Percentiles rank a stretch among this genome's conserved stretches.
phyloP scores from a whole-genome alignment of 2,113 vertebrate genomes.

The Sardina pilchardus region DNA sequence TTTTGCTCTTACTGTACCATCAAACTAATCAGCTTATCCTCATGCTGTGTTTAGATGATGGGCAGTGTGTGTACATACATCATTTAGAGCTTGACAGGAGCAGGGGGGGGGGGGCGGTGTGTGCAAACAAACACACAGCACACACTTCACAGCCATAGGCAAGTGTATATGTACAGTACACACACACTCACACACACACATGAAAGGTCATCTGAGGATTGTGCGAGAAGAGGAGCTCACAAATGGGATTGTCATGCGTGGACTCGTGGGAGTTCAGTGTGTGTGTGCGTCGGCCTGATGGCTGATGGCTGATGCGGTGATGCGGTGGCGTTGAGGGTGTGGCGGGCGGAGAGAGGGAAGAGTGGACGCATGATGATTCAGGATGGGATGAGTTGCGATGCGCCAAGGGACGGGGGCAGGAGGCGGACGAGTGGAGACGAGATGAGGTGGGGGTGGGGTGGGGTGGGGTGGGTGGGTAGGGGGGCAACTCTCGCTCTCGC shows the following conservation, averaged over 20 bases:
- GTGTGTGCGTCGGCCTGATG: neutral
- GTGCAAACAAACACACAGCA: neutral
- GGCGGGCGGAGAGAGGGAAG: neutral
- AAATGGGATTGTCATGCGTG: conserved; percentile 11
- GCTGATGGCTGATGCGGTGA: no score
- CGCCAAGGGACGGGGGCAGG: neutral
- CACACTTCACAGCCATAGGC: neutral
- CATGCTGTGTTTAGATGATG: neutral
- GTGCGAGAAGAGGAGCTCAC: neutral
- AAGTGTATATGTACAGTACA: neutral
- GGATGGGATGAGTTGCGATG: neutral
- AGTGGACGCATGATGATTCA: neutral
- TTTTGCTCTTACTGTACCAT: neutral
- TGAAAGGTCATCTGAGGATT: neutral
- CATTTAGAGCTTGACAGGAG: neutral
- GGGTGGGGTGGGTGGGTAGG: neutral
- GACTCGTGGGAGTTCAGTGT: neutral
- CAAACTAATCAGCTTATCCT: conserved; percentile 12
- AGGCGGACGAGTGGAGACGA: neutral
- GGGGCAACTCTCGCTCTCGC: neutral
- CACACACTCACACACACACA: neutral
- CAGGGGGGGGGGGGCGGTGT: neutral
- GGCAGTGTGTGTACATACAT: neutral
- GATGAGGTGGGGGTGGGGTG: neutral
- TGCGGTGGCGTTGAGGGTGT: no score